phyloP scores from a whole-genome alignment of 2,888 invertebrate species.

The Ophioninae sp. region DNA sequence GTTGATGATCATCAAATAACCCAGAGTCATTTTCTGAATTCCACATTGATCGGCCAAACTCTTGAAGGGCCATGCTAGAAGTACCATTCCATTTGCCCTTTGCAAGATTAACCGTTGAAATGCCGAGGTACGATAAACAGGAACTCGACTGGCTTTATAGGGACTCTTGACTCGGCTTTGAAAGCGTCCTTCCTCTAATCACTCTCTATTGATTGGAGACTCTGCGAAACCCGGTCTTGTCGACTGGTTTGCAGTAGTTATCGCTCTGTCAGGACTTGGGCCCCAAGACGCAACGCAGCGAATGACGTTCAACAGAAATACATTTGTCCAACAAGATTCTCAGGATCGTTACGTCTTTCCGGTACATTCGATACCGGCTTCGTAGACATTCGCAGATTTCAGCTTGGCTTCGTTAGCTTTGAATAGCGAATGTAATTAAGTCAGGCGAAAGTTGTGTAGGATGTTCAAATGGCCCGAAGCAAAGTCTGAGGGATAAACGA shows the following conservation, averaged over 20 bases:
- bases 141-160: constrained; percentile 43
- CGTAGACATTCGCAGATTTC: constrained; percentile 1
- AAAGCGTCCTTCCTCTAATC: constrained; percentile 53
- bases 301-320: constrained; percentile 53
- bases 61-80: not conserved
- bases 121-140: constrained; percentile 49
- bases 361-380: not conserved
- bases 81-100: not conserved
- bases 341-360: constrained; percentile 3
- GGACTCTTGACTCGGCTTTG: constrained; percentile 35
- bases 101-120: constrained; percentile 38
- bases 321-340: constrained; percentile 34
- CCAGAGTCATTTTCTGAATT: not conserved
- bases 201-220: constrained; percentile 56
- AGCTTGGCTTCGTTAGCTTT: not conserved
- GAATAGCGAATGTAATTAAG: not conserved
- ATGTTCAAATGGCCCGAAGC: not conserved
- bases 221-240: constrained; percentile 32
- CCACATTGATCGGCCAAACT: not conserved
- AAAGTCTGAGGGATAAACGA: not conserved
- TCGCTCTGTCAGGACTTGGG: constrained; percentile 33
- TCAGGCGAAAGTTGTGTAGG: not conserved
- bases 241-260: constrained; percentile 56
- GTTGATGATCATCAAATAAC: not conserved
- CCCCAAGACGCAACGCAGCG: constrained; percentile 31